Conservation (phyloP, 2,113 vertebrate genomes). For the Equus przewalskii region DNA sequence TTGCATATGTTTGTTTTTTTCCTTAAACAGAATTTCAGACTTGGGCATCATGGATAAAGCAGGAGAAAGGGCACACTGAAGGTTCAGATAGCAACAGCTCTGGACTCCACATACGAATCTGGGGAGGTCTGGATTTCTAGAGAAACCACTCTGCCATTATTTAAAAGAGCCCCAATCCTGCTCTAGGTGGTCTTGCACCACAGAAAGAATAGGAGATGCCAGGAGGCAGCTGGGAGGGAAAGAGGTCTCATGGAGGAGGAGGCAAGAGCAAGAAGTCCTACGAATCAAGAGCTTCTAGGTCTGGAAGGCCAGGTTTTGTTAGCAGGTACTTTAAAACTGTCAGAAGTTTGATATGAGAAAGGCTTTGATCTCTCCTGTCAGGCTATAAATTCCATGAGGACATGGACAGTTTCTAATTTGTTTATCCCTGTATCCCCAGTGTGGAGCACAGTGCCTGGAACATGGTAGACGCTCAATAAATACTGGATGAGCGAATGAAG, state of each 20-base stretch:
- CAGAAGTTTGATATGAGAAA: neutral
- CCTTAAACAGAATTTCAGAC: constrained; percentile 46
- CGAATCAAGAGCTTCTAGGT: neutral
- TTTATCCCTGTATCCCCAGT: neutral
- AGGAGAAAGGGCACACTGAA: neutral
- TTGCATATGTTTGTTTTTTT: neutral
- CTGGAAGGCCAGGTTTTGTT: constrained; percentile 10
- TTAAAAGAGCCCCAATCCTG: neutral
- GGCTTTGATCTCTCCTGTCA: constrained; percentile 17
- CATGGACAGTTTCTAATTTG: neutral
- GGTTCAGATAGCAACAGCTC: neutral
- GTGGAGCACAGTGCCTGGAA: neutral
- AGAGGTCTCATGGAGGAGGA: neutral
- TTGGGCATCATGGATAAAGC: neutral
- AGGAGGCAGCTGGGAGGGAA: neutral
- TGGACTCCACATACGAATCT: neutral
- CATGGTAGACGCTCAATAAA: constrained; percentile 2
- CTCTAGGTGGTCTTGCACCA: neutral
- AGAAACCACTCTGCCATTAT: neutral
- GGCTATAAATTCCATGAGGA: neutral
- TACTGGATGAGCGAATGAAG: neutral
- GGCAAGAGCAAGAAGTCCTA: neutral
- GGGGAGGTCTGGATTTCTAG: neutral
- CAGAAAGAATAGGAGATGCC: neutral
- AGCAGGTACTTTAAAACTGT: neutral